Percentiles rank a stretch among this genome's conserved stretches.
These are phyloP conservation scores for Catagonus wagneri DNA, from an alignment of 2,113 vertebrate species.

Conservation along the genomic window DNA sequence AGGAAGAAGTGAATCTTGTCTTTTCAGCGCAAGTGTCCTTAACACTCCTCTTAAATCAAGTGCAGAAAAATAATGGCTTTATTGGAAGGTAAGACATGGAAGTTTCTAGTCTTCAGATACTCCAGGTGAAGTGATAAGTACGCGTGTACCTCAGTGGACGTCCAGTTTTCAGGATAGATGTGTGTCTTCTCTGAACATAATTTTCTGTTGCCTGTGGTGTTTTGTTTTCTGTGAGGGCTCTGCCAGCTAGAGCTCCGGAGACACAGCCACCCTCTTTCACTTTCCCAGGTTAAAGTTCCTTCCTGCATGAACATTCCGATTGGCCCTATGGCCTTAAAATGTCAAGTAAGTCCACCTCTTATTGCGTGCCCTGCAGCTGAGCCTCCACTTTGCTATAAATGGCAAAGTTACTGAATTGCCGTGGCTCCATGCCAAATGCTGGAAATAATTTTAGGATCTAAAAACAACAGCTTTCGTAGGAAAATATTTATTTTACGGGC, in stretches of 20 bases:
- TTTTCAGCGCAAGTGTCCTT: conserved; percentile 43
- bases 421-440: conserved; percentile 60
- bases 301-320: neutral
- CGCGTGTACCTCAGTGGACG: neutral
- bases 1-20: neutral
- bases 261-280: neutral
- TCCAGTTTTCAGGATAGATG: neutral
- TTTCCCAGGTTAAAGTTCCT: neutral
- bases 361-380: conserved; percentile 20
- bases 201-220: neutral
- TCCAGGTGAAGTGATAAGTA: neutral
- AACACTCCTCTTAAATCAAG: neutral
- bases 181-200: neutral
- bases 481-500: conserved; percentile 76
- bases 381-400: conserved; percentile 78
- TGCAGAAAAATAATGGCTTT: neutral
- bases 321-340: neutral
- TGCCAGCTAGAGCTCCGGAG: neutral
- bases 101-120: neutral
- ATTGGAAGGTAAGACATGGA: neutral
- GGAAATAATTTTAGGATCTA: conserved; percentile 74
- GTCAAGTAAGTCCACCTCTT: neutral
- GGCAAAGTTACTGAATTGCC: conserved; percentile 67
- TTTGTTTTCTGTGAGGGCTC: neutral
- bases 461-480: conserved; percentile 69